Conservation (phyloP, 2,113 vertebrate genomes). For the Rhombomys opimus region DNA sequence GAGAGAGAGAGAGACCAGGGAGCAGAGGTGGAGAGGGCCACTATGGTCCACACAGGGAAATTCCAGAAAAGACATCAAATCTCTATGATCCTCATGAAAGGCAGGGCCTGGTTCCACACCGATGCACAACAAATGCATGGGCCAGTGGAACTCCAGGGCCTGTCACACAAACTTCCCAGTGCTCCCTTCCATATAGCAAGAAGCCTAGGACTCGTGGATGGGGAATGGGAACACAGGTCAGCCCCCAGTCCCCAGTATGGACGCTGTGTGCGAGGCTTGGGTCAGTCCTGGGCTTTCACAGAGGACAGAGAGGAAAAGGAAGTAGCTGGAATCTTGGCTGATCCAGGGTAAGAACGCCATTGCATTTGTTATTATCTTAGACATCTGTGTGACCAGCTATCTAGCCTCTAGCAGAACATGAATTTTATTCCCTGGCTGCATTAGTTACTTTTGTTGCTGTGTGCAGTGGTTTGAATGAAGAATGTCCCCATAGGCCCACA, state of each 20-base stretch:
- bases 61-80: not conserved
- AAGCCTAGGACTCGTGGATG: not conserved
- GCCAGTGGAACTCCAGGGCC: not conserved
- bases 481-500: not conserved
- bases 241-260: fast-evolving
- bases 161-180: not conserved
- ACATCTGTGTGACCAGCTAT: not conserved
- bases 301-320: not conserved
- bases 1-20: not conserved
- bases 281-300: not conserved
- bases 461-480: not conserved
- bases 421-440: not conserved
- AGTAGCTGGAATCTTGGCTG: not conserved
- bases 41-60: not conserved
- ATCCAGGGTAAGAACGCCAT: fast-evolving
- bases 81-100: not conserved
- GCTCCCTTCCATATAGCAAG: not conserved
- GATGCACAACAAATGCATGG: not conserved
- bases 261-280: not conserved
- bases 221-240: not conserved
- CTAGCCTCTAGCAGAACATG: not conserved
- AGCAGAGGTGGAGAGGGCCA: fast-evolving
- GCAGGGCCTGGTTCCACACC: not conserved
- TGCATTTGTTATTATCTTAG: not conserved
- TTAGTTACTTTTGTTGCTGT: no score